These are phyloP conservation scores for Parambassis ranga DNA, from an alignment of 2,797 vertebrate species.

Conservation along the genomic window DNA sequence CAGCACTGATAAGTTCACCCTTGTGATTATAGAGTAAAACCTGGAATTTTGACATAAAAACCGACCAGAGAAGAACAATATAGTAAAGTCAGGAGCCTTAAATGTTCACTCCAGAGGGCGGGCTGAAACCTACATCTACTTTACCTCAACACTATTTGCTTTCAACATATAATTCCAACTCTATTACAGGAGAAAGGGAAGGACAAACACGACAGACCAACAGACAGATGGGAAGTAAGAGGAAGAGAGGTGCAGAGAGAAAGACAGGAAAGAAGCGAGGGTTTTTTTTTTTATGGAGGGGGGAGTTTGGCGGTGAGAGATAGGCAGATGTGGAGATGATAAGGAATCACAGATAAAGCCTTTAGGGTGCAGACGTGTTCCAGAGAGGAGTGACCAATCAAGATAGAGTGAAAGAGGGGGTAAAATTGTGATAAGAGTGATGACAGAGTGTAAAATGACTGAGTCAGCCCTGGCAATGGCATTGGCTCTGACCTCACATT, in stretches of 20 bases:
- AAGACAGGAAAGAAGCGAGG: constrained; percentile 3
- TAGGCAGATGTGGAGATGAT: constrained; percentile 62
- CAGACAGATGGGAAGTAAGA: constrained; percentile 29
- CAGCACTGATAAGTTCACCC: constrained; percentile 38
- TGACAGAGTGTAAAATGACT: constrained; percentile 73
- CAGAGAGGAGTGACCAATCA: constrained; percentile 72
- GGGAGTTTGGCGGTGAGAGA: constrained; percentile 32
- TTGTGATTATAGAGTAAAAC: constrained; percentile 33
- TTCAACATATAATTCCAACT: constrained; percentile 51
- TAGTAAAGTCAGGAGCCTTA: constrained; percentile 26
- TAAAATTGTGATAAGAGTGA: constrained; percentile 72
- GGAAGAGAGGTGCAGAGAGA: constrained; percentile 25
- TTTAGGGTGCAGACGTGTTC: constrained; percentile 67
- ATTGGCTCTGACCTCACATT: constrained; percentile 54
- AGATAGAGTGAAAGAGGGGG: constrained; percentile 65
- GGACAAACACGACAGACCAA: constrained; percentile 58
- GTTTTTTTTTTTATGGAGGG: no score
- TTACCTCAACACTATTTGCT: constrained; percentile 48
- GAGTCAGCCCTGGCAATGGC: constrained; percentile 57
- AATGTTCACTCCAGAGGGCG: background rate
- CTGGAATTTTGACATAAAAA: constrained; percentile 16
- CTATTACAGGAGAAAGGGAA: constrained; percentile 54
- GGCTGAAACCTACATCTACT: constrained; percentile 31
- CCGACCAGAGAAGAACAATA: constrained; percentile 7
- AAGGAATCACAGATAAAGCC: constrained; percentile 74